Base-by-base conservation (phyloP, 2,888 invertebrate species). In the Balanococcus diminutus region DNA sequence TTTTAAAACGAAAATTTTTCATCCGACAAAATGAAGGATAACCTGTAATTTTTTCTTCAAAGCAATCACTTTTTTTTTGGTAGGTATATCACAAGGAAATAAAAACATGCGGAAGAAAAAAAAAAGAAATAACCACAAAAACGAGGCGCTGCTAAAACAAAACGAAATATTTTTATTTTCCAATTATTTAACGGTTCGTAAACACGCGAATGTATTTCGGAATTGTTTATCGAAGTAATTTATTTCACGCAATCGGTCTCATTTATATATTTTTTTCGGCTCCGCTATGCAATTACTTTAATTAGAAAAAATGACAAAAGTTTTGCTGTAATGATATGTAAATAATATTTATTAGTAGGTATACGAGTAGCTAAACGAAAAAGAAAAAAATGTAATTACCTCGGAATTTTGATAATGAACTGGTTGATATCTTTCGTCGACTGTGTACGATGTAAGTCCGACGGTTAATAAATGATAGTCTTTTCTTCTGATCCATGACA, bases 401-500 rank as follows among this genome's bases (percentile, higher is more conserved):
- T 96, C 96, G 88, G 95, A 95, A 91, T 96, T 95, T 89, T 95
- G 95, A 88, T 95, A 92, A 90, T 96, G 96, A 88, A 95, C 94
- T 81, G 96, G 95, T 89, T 95, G 95, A 91, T 96, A 96, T 89
- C 96, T 92, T 89, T 95, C 96, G 89, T 97, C 96, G 88, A 96
- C 96, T 89, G 96, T 96, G 91, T 96, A 96, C 2, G 96, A 96
- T 72, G 95, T 95, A 88, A 95, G 91, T 5, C 96, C 96, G 84
- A 96, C 96, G 86, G 96, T 97, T 87, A 96, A 91, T 87, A 97
- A 91, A 84, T 93, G 92, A 88, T 93, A 93, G 90, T 93, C 93
- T 89, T 92, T 92, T 89, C 92, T 91, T 88, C 93, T 91, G 88
- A 94, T 93, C 94, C 94, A 94, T 67, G 93, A 93, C n/a, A 94